A percentile compares a stretch with the other conserved stretches of the same genome.
Evolutionary conservation across 64 coral and sea anemone species (phyloP).

Genomic region (Actinia tenebrosa): DNA sequence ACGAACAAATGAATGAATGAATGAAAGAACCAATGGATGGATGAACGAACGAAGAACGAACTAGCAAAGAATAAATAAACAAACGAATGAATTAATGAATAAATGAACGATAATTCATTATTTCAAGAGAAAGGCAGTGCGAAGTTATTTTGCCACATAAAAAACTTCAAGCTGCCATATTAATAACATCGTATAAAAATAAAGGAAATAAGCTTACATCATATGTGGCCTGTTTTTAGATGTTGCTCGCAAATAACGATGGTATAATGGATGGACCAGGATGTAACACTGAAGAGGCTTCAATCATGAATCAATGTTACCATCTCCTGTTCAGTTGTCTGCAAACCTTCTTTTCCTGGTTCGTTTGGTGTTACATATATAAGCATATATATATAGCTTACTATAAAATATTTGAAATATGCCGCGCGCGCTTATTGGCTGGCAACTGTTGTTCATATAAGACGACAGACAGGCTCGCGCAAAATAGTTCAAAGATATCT

Average conservation of each 20-base stretch:
- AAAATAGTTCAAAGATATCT: too few species aligned
- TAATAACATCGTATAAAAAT: too few species aligned
- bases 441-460: background rate
- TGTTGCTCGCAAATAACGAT: slow-evolving; percentile 65
- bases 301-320: slow-evolving; percentile 63
- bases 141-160: too few species aligned
- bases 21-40: too few species aligned
- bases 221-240: slow-evolving; percentile 20
- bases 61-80: too few species aligned
- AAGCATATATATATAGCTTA: too few species aligned
- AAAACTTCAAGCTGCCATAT: too few species aligned
- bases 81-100: background rate
- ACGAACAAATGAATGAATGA: too few species aligned
- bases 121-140: background rate
- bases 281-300: slow-evolving; percentile 62
- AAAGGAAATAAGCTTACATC: too few species aligned
- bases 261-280: slow-evolving; percentile 90
- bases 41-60: too few species aligned
- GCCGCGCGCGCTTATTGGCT: too few species aligned
- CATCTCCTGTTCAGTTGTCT: slow-evolving; percentile 72
- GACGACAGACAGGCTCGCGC: too few species aligned
- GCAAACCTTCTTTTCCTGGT: slow-evolving; percentile 88
- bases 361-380: background rate
- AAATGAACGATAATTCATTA: background rate
- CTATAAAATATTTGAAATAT: background rate